phyloP scores from a whole-genome alignment of 2,888 invertebrate genomes.

The Ectobius pallidus region DNA sequence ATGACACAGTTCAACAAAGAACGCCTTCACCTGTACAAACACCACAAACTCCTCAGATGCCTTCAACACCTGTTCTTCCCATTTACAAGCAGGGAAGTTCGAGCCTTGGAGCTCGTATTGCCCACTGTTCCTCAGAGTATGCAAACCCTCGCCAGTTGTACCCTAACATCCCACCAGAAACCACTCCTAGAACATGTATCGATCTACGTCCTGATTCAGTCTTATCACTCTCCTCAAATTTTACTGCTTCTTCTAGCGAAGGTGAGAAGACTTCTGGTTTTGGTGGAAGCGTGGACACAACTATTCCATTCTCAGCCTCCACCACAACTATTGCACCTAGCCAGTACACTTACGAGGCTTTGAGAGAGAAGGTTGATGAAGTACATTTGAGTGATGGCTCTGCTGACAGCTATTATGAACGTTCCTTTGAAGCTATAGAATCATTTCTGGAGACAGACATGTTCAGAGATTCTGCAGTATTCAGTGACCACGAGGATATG shows the following conservation, averaged over 20 bases:
- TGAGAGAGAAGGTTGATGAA: constrained; percentile 47
- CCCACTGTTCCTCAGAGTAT: constrained; percentile 72
- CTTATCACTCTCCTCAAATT: constrained; percentile 64
- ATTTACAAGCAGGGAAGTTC: constrained; percentile 81
- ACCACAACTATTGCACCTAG: not conserved
- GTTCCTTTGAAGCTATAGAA: constrained; percentile 76
- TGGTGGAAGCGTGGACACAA: constrained; percentile 42
- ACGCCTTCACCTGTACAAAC: constrained; percentile 41
- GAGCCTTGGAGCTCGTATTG: constrained; percentile 84
- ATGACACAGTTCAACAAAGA: constrained; percentile 32
- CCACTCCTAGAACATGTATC: constrained; percentile 41
- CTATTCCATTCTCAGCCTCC: not conserved
- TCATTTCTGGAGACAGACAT: constrained; percentile 70
- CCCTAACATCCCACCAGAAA: constrained; percentile 50
- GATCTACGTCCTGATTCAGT: constrained; percentile 55
- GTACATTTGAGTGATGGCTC: constrained; percentile 55
- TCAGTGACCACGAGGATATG: constrained; percentile 74
- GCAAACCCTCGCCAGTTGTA: constrained; percentile 78
- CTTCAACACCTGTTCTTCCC: constrained; percentile 56
- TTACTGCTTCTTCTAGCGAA: constrained; percentile 61
- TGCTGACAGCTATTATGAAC: constrained; percentile 76
- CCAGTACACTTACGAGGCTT: not conserved
- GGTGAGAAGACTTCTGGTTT: constrained; percentile 51
- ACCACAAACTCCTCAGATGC: too few relatives aligned
- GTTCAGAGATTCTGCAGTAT: constrained; percentile 83